Percentiles rank a stretch among this genome's conserved stretches.
phyloP scores from a whole-genome alignment of 2,113 vertebrate genomes.

The Larimichthys crocea region DNA sequence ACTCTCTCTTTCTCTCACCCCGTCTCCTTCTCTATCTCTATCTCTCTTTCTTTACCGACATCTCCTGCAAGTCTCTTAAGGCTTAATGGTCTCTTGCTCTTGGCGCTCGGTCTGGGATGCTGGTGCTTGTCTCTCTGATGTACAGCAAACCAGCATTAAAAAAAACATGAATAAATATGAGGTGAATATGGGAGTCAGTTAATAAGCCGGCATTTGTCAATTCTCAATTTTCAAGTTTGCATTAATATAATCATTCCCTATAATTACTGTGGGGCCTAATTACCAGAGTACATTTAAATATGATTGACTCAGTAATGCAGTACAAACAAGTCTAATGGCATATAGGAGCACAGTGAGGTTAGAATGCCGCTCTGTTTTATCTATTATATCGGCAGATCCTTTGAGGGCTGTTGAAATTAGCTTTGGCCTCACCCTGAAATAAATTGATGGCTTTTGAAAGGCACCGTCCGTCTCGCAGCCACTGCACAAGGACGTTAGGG shows the following conservation, averaged over 20 bases:
- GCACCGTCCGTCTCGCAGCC: constrained; percentile 38
- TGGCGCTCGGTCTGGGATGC: constrained; percentile 60
- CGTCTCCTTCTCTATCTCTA: constrained; percentile 19
- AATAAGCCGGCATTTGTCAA: constrained; percentile 65
- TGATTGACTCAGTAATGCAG: constrained; percentile 63
- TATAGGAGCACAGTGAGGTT: constrained; percentile 46
- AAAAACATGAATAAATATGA: constrained; percentile 65
- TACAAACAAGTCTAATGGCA: constrained; percentile 68
- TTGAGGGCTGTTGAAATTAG: constrained; percentile 69
- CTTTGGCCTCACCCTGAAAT: constrained; percentile 56
- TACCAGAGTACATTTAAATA: constrained; percentile 66
- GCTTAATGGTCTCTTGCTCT: constrained; percentile 73
- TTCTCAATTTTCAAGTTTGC: constrained; percentile 60
- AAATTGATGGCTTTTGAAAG: constrained; percentile 68
- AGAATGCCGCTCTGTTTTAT: constrained; percentile 53
- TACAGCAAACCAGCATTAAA: constrained; percentile 43
- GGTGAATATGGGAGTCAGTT: constrained; percentile 48
- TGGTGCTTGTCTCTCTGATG: constrained; percentile 63
- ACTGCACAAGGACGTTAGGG: constrained; percentile 61
- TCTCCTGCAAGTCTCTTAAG: constrained; percentile 59
- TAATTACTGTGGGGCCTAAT: constrained; percentile 74
- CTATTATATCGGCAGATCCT: constrained; percentile 64
- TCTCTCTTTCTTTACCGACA: constrained; percentile 48
- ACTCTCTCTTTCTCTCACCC: constrained; percentile 25
- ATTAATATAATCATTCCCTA: constrained; percentile 58